Percentiles rank a stretch among this genome's conserved stretches.
Conservation (phyloP, 2,888 invertebrate genomes). For the Pyrrhia umbra region DNA sequence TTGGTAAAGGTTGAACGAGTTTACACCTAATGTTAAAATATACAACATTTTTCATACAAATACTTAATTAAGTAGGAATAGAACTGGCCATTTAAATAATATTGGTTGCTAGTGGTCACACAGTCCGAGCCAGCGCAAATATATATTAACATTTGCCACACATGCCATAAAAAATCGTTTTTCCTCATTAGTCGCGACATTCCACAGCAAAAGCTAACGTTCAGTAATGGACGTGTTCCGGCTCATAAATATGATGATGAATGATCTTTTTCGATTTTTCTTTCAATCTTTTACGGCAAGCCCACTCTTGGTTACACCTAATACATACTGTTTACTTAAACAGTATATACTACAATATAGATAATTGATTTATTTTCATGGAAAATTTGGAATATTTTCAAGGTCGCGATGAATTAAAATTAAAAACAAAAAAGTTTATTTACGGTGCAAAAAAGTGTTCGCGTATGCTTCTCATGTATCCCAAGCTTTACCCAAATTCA, state of each 20-base stretch:
- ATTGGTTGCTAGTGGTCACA: conserved; percentile 4
- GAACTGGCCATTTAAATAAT: background rate
- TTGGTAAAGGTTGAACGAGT: background rate
- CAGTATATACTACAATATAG: background rate
- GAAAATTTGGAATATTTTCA: too few relatives aligned
- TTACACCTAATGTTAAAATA: too few relatives aligned
- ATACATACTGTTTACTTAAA: background rate
- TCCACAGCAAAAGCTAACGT: conserved; percentile 35
- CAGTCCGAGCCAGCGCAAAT: background rate
- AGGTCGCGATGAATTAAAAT: too few relatives aligned
- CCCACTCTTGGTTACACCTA: conserved; percentile 28
- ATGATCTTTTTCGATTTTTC: conserved; percentile 34
- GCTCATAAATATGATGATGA: conserved; percentile 52
- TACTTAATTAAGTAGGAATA: background rate
- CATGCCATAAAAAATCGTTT: conserved; percentile 37
- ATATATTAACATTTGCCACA: conserved; percentile 38
- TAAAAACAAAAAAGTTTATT: too few relatives aligned
- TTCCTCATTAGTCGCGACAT: conserved; percentile 50
- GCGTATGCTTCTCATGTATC: background rate
- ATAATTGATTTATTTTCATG: background rate
- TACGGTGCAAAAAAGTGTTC: background rate
- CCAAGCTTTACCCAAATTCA: background rate
- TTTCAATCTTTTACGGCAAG: conserved; percentile 31
- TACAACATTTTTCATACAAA: background rate
- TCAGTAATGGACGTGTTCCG: conserved; percentile 45